Evolutionary conservation across 2,797 vertebrate genomes (phyloP).

Genomic region (Siniperca obscura): DNA sequence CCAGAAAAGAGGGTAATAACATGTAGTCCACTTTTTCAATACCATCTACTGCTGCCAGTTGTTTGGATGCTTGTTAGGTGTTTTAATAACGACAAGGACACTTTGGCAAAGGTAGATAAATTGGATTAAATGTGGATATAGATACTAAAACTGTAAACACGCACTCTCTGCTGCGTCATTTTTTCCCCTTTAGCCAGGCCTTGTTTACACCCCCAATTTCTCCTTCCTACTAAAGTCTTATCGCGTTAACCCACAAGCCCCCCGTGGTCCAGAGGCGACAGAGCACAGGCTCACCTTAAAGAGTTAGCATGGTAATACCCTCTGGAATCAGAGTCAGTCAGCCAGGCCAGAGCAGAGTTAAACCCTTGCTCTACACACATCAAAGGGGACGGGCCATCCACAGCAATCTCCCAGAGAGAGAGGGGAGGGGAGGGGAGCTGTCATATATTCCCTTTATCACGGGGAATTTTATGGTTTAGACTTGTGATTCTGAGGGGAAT

Average conservation of each 20-base stretch:
- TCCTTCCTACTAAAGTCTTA: slow-evolving; percentile 33
- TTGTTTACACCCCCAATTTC: slow-evolving; percentile 47
- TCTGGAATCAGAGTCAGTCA: slow-evolving; percentile 69
- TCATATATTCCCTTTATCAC: slow-evolving; percentile 80
- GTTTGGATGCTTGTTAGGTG: slow-evolving; percentile 43
- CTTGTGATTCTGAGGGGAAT: slow-evolving; percentile 77
- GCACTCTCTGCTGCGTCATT: not conserved
- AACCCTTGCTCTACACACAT: slow-evolving; percentile 73
- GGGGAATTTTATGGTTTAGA: slow-evolving; percentile 77
- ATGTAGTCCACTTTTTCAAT: slow-evolving; percentile 64
- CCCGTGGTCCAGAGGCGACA: slow-evolving; percentile 52
- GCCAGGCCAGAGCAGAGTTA: slow-evolving; percentile 70
- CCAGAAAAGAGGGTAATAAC: slow-evolving; percentile 61
- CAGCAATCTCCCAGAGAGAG: slow-evolving; percentile 57
- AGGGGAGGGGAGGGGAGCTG: slow-evolving; percentile 34
- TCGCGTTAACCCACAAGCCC: slow-evolving; percentile 46
- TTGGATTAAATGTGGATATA: slow-evolving; percentile 42
- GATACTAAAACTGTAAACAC: slow-evolving; percentile 28
- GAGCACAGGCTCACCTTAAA: slow-evolving; percentile 69
- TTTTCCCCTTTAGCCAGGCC: not conserved
- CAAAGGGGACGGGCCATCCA: slow-evolving; percentile 72
- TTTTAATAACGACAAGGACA: slow-evolving; percentile 44
- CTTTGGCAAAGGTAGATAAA: slow-evolving; percentile 42
- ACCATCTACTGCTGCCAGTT: slow-evolving; percentile 43
- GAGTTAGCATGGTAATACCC: slow-evolving; percentile 78